These are phyloP conservation scores for Psephotus haematonotus DNA, from an alignment of 2,113 vertebrate species.

Conservation along the genomic window DNA sequence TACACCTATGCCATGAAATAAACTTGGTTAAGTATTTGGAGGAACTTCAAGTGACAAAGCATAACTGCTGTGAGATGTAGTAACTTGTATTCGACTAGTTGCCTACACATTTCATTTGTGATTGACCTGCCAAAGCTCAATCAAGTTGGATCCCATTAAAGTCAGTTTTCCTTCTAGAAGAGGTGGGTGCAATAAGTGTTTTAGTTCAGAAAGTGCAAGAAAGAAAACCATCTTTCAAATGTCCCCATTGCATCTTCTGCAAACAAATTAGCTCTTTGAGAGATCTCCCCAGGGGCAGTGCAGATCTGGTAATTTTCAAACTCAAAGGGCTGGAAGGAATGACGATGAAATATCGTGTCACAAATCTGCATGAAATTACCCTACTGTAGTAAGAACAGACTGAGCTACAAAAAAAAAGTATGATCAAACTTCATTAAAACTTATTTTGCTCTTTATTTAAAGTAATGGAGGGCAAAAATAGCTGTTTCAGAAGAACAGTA, in stretches of 20 bases:
- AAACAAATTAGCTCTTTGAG: background rate
- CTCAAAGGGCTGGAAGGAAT: background rate
- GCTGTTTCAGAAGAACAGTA: background rate
- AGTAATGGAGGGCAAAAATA: background rate
- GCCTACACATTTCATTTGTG: background rate
- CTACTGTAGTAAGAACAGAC: background rate
- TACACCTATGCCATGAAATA: background rate
- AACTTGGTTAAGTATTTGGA: background rate
- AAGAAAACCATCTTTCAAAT: background rate
- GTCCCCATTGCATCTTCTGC: background rate
- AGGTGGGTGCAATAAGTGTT: background rate
- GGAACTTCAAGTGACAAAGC: background rate
- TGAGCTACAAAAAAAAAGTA: background rate
- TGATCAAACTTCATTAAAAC: background rate
- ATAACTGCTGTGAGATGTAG: background rate
- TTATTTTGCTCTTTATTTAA: background rate
- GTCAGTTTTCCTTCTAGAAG: background rate
- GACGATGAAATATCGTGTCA: background rate
- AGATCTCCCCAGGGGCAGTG: background rate
- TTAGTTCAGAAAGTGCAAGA: background rate
- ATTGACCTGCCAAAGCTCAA: background rate
- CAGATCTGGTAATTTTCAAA: background rate
- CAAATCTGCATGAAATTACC: background rate
- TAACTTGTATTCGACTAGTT: background rate
- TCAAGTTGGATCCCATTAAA: background rate